Percentiles rank a stretch among this genome's conserved stretches.
Evolutionary conservation across 2,888 invertebrate species (phyloP).

Genomic region (Aethes cnicana): DNA sequence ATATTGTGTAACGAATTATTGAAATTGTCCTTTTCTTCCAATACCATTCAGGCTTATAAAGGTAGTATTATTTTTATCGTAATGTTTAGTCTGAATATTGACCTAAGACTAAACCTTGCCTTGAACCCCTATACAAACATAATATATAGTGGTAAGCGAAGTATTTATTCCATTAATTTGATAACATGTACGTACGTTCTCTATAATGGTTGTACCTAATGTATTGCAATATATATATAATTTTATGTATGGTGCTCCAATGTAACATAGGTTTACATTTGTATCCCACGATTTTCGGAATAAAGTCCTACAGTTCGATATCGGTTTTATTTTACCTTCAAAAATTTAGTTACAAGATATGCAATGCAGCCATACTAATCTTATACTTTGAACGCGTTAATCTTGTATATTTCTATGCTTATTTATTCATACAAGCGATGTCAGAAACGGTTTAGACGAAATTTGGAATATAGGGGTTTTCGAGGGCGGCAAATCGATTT

Average conservation of each 20-base stretch:
- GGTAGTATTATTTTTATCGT: constrained; percentile 11
- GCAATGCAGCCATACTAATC: neutral
- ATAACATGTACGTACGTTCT: constrained; percentile 38
- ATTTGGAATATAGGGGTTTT: no score
- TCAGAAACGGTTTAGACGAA: no score
- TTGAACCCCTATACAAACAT: constrained; percentile 62
- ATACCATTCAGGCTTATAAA: neutral
- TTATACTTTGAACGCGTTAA: no score
- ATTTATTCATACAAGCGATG: no score
- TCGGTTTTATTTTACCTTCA: constrained; percentile 39
- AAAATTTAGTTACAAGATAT: neutral
- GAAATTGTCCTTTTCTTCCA: neutral
- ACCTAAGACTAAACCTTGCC: constrained; percentile 62
- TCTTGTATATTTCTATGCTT: no score
- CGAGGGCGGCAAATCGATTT: no score
- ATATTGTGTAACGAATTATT: neutral
- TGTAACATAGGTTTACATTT: constrained; percentile 72
- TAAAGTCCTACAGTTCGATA: constrained; percentile 58
- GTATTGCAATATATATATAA: constrained; percentile 65
- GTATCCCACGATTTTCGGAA: constrained; percentile 74
- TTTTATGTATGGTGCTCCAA: constrained; percentile 78
- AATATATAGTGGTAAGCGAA: constrained; percentile 50
- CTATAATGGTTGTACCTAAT: constrained; percentile 32
- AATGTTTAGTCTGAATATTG: constrained; percentile 6
- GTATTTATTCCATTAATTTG: constrained; percentile 56